Evolutionary conservation across 2,888 invertebrate genomes (phyloP).

Genomic region (Metallyticus violacea): DNA sequence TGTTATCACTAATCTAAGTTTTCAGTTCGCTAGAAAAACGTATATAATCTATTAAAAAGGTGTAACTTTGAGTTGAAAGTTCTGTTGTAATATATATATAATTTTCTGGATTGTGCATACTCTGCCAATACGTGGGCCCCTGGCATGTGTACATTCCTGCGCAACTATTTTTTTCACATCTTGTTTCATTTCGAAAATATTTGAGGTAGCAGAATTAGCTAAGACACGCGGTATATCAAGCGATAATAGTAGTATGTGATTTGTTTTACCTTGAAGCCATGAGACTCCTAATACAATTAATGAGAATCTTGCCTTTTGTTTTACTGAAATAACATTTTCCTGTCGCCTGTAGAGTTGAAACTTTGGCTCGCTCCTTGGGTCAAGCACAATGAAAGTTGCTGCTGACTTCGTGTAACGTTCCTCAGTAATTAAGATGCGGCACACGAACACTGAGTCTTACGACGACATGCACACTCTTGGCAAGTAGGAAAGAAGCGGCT

Average conservation of each 20-base stretch:
- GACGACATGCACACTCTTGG: slow-evolving; percentile 9
- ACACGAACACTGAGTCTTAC: neutral
- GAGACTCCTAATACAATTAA: neutral
- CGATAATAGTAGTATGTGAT: neutral
- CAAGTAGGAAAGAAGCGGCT: neutral
- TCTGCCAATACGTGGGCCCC: too few species aligned
- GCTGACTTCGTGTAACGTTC: neutral
- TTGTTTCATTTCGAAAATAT: too few species aligned
- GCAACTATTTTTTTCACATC: too few species aligned
- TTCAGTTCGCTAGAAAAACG: too few species aligned
- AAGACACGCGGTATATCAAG: too few species aligned
- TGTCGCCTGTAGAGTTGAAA: neutral
- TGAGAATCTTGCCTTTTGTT: neutral
- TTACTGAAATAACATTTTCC: neutral
- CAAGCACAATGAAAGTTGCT: neutral
- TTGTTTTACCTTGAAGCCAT: neutral
- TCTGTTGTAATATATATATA: too few species aligned
- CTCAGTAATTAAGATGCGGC: slow-evolving; percentile 5
- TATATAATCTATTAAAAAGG: too few species aligned
- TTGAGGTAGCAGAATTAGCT: too few species aligned
- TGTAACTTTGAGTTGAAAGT: too few species aligned
- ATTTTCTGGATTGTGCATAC: too few species aligned
- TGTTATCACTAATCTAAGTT: too few species aligned
- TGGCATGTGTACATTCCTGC: too few species aligned
- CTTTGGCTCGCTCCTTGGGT: neutral